phyloP scores from a whole-genome alignment of 2,888 invertebrate genomes.

The Meiosimyza platycephala region DNA sequence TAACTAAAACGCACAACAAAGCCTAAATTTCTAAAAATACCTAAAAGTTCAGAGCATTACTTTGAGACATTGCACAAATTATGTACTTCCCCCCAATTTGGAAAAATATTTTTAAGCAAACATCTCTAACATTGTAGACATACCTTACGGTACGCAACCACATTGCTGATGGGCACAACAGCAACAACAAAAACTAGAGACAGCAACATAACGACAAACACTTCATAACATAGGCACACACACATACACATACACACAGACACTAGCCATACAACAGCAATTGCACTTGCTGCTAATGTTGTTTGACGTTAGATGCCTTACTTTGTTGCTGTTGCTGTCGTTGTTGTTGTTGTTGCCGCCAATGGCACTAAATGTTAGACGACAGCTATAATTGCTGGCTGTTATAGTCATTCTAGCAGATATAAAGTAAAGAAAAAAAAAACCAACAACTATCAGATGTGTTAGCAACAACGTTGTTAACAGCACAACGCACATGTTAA shows the following conservation, averaged over 20 bases:
- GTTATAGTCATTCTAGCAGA: too few relatives aligned
- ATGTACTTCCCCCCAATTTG: too few relatives aligned
- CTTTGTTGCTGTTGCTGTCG: constrained; percentile 3
- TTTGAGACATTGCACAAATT: too few relatives aligned
- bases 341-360: not conserved
- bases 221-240: not conserved
- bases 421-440: not conserved
- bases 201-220: not conserved
- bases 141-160: not conserved
- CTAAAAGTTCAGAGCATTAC: too few relatives aligned
- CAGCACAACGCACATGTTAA: not conserved
- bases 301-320: not conserved
- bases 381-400: not conserved
- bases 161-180: constrained; percentile 3
- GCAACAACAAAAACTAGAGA: constrained; percentile 12
- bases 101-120: too few relatives aligned
- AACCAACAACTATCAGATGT: not conserved
- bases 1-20: too few relatives aligned
- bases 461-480: not conserved
- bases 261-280: not conserved
- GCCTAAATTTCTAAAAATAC: too few relatives aligned
- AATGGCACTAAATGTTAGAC: not conserved
- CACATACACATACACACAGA: not conserved
- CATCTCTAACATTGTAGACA: too few relatives aligned
- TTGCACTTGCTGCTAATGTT: not conserved